These are phyloP conservation scores for Hassar affinis DNA, from an alignment of 2,113 vertebrate species.

Conservation along the genomic window DNA sequence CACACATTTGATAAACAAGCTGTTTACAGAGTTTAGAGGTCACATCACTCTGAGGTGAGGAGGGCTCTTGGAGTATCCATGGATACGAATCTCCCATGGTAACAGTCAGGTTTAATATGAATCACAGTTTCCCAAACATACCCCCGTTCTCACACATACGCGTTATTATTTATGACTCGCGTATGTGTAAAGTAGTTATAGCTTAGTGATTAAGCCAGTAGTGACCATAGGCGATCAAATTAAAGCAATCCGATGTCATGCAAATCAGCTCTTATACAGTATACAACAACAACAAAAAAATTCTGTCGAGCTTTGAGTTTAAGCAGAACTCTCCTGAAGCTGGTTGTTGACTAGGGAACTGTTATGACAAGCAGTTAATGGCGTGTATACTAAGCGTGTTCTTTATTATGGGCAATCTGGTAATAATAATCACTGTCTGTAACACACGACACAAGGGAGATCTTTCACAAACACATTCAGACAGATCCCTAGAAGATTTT, in stretches of 20 bases:
- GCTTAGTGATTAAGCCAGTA: neutral
- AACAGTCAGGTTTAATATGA: neutral
- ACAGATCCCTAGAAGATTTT: neutral
- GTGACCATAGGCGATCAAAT: neutral
- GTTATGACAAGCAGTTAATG: neutral
- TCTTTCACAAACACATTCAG: neutral
- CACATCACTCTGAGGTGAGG: no score
- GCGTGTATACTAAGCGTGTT: neutral
- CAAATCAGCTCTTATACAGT: neutral
- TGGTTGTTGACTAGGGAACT: neutral
- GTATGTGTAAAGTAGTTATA: neutral
- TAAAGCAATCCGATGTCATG: no score
- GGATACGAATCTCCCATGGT: neutral
- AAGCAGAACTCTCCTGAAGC: neutral
- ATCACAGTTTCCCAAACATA: neutral
- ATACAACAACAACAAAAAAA: neutral
- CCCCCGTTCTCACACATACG: neutral
- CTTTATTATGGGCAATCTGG: neutral
- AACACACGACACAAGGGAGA: neutral
- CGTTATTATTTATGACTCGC: neutral
- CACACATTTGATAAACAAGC: no score
- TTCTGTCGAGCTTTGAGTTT: neutral
- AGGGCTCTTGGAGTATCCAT: slow-evolving; percentile 3
- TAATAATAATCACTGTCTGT: neutral
- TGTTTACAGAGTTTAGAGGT: no score